Evolutionary conservation across 2,797 vertebrate genomes (phyloP), one percentile per base, ranked within the genome.

Genomic region (Anniella stebbinsi): DNA sequence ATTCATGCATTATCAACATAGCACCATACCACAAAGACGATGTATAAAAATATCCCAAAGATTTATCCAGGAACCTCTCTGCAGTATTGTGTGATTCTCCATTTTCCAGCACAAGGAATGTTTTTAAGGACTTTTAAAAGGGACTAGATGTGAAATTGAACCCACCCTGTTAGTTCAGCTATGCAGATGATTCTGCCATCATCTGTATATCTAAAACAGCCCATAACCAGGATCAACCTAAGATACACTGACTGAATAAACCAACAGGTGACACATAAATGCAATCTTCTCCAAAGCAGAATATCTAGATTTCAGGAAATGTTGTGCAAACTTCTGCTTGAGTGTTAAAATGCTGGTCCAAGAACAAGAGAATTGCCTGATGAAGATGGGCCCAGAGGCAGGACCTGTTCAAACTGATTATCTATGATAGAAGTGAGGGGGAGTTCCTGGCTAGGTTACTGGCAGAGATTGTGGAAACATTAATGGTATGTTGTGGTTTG

Each of bases 381-480:
- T 70, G 33, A 15, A 28, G 38, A 63, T 18, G 2, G 45, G 84
- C 41, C 21, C 15, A 81, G 76, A 36, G 15, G 23, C 41, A 73
- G 57, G 38, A 81, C 77, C 23, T 66, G 57, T 75, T 73, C n/a
- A 48, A n/a, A 80, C 48, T 78, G 48, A 86, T 72, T 57, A 67
- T 28, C 67, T 73, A 12, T 48, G 45, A 28, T 23, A 86, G 41
- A 75, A 90, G 70, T 36, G 2, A 69, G 48, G 25, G 77, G 67
- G 30, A 57, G 63, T 54, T 86, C 38, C 23, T 60, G 38, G 67
- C 28, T 45, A 73, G 36, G 66, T 73, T 81, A 75, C 77, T 90
- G 84, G 69, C 84, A 90, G n/a, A 70, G 70, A 51, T 15, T 87
- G 89, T 81, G 84, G 89, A 90, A 82, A 90, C 41, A 87, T 87